A percentile compares a stretch with the other conserved stretches of the same genome.
Conservation (phyloP, 2,888 invertebrate genomes). For the Plutella xylostella region DNA sequence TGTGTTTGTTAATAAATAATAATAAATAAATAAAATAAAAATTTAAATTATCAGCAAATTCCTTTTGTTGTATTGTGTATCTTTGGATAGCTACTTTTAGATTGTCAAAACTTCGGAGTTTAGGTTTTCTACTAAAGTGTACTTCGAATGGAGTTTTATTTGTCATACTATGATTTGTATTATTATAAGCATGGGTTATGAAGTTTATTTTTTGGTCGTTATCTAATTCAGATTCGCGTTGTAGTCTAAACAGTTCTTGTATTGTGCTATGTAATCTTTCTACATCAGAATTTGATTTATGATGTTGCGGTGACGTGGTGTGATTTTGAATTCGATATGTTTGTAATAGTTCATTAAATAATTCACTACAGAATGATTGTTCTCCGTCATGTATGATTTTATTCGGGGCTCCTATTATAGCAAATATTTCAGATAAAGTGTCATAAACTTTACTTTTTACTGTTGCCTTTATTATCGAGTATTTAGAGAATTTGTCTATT, state of each 20-base stretch:
- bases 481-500: constrained; percentile 19
- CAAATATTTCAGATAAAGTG: constrained; percentile 16
- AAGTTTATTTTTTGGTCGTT: constrained; percentile 8
- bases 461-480: constrained; percentile 12
- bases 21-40: too few relatives aligned
- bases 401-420: constrained; percentile 15
- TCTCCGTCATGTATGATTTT: constrained; percentile 17
- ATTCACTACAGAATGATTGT: constrained; percentile 17
- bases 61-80: constrained; percentile 8
- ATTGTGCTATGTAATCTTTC: constrained; percentile 17
- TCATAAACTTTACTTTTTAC: constrained; percentile 17
- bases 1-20: too few relatives aligned
- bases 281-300: constrained; percentile 17
- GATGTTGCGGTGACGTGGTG: constrained; percentile 15
- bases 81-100: constrained; percentile 8
- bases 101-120: constrained; percentile 12
- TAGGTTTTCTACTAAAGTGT: constrained; percentile 12
- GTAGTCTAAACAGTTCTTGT: constrained; percentile 11
- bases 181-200: constrained; percentile 12
- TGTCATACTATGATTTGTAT: constrained; percentile 8
- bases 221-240: constrained; percentile 11
- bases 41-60: constrained; percentile 10
- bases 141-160: constrained; percentile 12
- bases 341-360: constrained; percentile 15
- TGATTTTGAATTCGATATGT: constrained; percentile 16